phyloP scores from a whole-genome alignment of 2,888 invertebrate genomes.

The Diplazon laetatorius region DNA sequence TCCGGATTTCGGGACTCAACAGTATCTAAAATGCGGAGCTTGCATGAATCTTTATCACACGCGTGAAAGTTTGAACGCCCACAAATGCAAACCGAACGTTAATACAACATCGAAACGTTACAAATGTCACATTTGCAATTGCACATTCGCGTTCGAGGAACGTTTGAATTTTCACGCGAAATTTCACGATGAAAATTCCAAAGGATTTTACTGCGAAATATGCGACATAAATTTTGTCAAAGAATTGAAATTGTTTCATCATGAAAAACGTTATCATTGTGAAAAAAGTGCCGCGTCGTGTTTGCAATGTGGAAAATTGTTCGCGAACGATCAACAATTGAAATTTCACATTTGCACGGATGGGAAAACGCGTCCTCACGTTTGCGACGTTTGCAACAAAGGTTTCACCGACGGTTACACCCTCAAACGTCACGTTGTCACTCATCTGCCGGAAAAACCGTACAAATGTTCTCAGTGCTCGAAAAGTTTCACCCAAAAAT shows the following conservation, averaged over 20 bases:
- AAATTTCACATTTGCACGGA: conserved; percentile 72
- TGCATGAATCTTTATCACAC: conserved; percentile 77
- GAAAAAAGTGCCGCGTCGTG: conserved; percentile 71
- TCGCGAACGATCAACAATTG: conserved; percentile 69
- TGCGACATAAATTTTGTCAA: conserved; percentile 74
- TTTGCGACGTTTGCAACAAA: conserved; percentile 75
- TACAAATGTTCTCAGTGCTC: conserved; percentile 74
- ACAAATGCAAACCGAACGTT: conserved; percentile 74
- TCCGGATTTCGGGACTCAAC: conserved; percentile 66
- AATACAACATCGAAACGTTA: conserved; percentile 72
- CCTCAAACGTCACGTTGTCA: conserved; percentile 74
- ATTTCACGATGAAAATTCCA: conserved; percentile 70
- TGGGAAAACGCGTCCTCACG: conserved; percentile 74
- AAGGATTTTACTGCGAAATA: conserved; percentile 71
- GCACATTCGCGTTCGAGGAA: conserved; percentile 74
- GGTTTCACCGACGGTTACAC: conserved; percentile 76
- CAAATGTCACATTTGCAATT: conserved; percentile 70
- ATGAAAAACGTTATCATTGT: conserved; percentile 75
- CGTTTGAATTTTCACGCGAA: conserved; percentile 73
- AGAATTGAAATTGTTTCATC: conserved; percentile 74
- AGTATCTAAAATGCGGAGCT: conserved; percentile 74
- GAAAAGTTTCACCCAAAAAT: conserved; percentile 76
- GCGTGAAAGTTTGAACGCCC: conserved; percentile 71
- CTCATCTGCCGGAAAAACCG: conserved; percentile 75
- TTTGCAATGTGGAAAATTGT: conserved; percentile 75